Percentiles rank a stretch among this genome's conserved stretches.
These are phyloP conservation scores for Mimachlamys varia DNA, from an alignment of 2,888 invertebrate genomes.

Conservation along the genomic window DNA sequence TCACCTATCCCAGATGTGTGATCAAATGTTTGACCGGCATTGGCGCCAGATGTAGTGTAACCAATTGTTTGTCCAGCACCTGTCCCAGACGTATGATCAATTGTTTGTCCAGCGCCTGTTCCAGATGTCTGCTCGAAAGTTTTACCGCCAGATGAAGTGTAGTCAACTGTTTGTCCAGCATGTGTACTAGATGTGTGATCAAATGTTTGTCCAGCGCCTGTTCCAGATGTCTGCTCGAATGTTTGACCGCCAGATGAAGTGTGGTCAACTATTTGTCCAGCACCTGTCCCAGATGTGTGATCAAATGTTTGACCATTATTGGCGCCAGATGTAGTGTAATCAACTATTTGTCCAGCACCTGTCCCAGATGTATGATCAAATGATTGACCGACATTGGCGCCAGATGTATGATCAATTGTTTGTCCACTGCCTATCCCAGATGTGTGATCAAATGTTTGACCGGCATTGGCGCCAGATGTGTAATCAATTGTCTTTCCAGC, in stretches of 20 bases:
- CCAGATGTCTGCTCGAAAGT: background rate
- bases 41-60: background rate
- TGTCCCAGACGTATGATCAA: background rate
- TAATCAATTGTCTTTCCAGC: background rate
- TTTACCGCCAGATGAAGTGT: background rate
- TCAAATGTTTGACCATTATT: no score
- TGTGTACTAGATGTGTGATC: background rate
- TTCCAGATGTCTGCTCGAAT: background rate
- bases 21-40: background rate
- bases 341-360: background rate
- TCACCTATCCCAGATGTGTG: background rate
- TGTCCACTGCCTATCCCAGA: background rate
- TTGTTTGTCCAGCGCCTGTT: background rate
- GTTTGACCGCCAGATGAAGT: background rate
- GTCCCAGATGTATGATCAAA: background rate
- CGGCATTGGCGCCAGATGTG: background rate
- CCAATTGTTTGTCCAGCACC: background rate
- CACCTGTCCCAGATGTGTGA: no score
- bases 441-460: background rate
- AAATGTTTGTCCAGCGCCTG: background rate
- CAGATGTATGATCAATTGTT: background rate
- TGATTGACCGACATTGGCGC: background rate
- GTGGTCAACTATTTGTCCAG: background rate
- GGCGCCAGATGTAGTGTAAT: no score
- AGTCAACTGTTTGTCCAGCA: background rate